phyloP scores from a whole-genome alignment of 1,140 invertebrate species.

The Leguminivora glycinivorella region DNA sequence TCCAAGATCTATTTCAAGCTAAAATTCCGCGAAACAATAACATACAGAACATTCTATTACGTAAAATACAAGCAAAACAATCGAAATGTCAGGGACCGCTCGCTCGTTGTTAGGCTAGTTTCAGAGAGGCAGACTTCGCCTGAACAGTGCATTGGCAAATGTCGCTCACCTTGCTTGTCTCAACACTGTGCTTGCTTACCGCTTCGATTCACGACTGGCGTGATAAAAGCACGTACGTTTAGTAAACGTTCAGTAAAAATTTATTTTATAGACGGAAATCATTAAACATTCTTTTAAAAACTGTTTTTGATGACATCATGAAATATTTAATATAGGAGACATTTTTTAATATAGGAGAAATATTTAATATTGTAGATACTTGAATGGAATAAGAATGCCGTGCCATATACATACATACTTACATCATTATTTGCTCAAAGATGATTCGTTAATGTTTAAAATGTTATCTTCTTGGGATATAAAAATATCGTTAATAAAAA shows the following conservation, averaged over 20 bases:
- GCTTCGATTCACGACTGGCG: background rate
- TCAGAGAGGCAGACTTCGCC: constrained; percentile 57
- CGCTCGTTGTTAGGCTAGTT: constrained; percentile 44
- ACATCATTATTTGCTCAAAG: too few relatives aligned
- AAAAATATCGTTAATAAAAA: too few relatives aligned
- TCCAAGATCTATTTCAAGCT: background rate
- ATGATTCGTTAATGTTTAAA: too few relatives aligned
- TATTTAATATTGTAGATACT: too few relatives aligned
- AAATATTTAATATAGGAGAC: too few relatives aligned
- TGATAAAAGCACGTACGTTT: background rate
- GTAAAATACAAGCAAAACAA: constrained; percentile 30
- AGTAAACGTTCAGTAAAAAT: background rate
- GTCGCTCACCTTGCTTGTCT: constrained; percentile 25
- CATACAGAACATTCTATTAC: constrained; percentile 45
- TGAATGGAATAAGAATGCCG: too few relatives aligned
- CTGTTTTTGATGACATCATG: too few relatives aligned
- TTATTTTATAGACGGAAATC: background rate
- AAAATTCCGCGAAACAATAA: constrained; percentile 30
- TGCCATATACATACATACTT: too few relatives aligned
- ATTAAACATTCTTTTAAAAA: too few relatives aligned
- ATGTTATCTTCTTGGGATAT: too few relatives aligned
- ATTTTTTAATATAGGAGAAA: too few relatives aligned
- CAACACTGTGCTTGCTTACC: background rate
- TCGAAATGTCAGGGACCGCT: constrained; percentile 71
- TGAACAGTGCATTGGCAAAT: constrained; percentile 32